Percentiles rank a stretch among this genome's conserved stretches.
Conservation (phyloP, 2,113 vertebrate genomes). For the Agapornis roseicollis region DNA sequence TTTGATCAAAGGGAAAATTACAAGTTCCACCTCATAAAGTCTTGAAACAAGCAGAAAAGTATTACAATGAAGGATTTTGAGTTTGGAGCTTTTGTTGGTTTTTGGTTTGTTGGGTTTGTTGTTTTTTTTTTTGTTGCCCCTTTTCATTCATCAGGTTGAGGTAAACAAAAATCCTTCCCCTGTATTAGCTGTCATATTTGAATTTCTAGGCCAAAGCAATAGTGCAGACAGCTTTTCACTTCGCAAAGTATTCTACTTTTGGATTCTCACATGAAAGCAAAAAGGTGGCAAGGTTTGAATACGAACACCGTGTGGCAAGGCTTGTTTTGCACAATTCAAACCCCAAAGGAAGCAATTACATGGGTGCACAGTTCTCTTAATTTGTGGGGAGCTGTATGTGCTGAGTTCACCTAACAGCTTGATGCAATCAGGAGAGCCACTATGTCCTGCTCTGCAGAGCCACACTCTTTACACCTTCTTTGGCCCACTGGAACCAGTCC, state of each 20-base stretch:
- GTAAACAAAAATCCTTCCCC: background rate
- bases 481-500: background rate
- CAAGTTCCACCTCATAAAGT: background rate
- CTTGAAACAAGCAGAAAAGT: background rate
- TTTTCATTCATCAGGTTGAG: background rate
- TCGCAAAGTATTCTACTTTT: background rate
- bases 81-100: background rate
- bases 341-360: background rate
- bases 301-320: background rate
- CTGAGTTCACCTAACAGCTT: background rate
- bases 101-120: background rate
- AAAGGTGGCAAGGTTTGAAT: background rate
- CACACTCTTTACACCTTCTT: background rate
- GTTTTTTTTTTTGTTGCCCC: background rate
- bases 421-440: background rate
- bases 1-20: background rate
- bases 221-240: rapidly evolving
- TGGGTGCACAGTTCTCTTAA: background rate
- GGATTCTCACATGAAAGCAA: background rate
- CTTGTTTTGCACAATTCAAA: background rate
- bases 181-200: background rate
- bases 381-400: background rate
- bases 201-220: background rate
- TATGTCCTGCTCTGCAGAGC: no score
- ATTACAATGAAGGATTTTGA: background rate